These are phyloP conservation scores for Amphipyra berbera DNA, from an alignment of 2,888 invertebrate species.

Conservation along the genomic window DNA sequence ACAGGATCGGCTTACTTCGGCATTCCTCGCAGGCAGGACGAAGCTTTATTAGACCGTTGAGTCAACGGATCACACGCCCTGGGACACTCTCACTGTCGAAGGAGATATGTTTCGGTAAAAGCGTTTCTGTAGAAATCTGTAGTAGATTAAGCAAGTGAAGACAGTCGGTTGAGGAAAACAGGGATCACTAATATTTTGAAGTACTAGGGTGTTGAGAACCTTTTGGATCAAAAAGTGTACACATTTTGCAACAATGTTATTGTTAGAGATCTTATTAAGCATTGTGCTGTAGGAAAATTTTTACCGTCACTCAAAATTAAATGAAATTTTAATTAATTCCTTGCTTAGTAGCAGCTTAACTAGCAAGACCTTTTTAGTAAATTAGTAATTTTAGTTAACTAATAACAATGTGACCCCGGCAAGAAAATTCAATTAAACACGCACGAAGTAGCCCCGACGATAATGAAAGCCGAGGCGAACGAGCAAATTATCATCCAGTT, in stretches of 20 bases:
- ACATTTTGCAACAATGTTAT: neutral
- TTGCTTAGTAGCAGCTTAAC: conserved; percentile 27
- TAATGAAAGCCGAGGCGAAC: conserved; percentile 82
- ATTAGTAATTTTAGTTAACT: conserved; percentile 68
- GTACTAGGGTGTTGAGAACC: neutral
- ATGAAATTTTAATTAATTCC: conserved; percentile 29
- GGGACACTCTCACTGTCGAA: conserved; percentile 50
- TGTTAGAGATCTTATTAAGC: too few relatives aligned
- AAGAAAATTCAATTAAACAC: conserved; percentile 84
- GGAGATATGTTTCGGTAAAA: conserved; percentile 32
- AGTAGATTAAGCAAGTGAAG: neutral
- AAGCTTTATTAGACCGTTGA: conserved; percentile 75
- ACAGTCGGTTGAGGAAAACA: neutral
- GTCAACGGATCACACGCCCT: conserved; percentile 61
- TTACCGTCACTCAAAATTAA: too few relatives aligned
- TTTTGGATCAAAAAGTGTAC: neutral
- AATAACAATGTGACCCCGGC: conserved; percentile 69
- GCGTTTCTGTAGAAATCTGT: conserved; percentile 12
- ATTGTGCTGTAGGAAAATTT: too few relatives aligned
- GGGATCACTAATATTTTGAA: neutral
- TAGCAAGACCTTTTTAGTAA: conserved; percentile 56
- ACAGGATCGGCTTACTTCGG: conserved; percentile 81
- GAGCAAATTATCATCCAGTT: conserved; percentile 85
- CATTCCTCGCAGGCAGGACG: conserved; percentile 76
- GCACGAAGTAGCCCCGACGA: conserved; percentile 82